Conservation (phyloP, 2,113 vertebrate genomes). For the Anoura caudifer region DNA sequence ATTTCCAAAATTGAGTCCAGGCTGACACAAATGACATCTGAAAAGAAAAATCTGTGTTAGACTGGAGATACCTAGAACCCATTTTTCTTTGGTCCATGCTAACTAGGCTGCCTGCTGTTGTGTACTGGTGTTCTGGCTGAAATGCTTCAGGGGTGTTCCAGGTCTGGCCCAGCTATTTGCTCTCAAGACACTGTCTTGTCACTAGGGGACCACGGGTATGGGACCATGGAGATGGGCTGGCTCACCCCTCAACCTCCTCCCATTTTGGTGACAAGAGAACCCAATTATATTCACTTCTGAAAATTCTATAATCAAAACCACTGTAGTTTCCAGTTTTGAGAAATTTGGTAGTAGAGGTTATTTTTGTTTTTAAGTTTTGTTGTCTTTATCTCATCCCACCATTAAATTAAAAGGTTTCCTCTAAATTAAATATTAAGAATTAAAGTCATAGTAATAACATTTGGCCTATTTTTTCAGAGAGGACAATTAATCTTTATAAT, state of each 20-base stretch:
- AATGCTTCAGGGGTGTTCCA: background rate
- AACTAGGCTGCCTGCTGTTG: background rate
- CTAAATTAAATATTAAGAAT: slow-evolving; percentile 16
- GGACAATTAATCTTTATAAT: background rate
- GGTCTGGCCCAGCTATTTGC: background rate
- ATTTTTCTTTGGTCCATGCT: background rate
- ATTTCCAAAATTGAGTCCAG: background rate
- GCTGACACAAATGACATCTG: background rate
- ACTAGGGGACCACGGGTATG: background rate
- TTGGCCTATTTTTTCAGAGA: background rate
- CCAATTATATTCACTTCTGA: background rate
- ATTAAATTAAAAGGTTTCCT: slow-evolving; percentile 32
- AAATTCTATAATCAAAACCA: background rate
- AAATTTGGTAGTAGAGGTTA: background rate
- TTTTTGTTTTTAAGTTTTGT: background rate
- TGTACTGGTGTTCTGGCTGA: background rate
- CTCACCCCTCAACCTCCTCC: background rate
- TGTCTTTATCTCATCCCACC: background rate
- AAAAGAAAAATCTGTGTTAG: background rate
- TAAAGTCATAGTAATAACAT: background rate
- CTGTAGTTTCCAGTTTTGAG: background rate
- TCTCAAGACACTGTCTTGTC: background rate
- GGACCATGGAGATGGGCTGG: too few relatives aligned
- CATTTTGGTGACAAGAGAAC: background rate
- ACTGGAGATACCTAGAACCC: background rate